phyloP scores from a whole-genome alignment of 2,797 vertebrate genomes.

The Micropoecilia bifurca region DNA sequence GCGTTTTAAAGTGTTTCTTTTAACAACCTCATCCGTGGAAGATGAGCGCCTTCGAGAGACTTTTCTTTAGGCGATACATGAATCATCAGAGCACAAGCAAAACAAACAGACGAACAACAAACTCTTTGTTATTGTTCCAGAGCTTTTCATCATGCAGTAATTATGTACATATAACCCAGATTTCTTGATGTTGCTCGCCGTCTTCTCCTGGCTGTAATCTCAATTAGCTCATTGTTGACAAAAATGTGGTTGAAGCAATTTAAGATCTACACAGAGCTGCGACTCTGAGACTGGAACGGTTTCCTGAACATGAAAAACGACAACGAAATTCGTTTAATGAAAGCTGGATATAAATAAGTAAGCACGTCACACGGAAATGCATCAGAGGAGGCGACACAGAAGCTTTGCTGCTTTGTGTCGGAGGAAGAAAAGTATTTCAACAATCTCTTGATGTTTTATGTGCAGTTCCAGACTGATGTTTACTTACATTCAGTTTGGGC shows the following conservation, averaged over 20 bases:
- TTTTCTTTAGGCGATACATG: neutral
- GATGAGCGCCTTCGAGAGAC: neutral
- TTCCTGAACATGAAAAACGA: neutral
- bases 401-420: neutral
- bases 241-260: neutral
- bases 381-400: neutral
- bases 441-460: neutral
- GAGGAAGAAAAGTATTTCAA: neutral
- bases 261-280: neutral
- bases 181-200: constrained; percentile 2
- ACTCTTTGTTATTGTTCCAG: constrained; percentile 1
- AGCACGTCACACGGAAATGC: neutral
- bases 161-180: constrained; percentile 12
- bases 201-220: constrained; percentile 7
- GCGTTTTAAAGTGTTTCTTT: neutral
- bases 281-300: constrained; percentile 2
- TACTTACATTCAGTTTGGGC: neutral
- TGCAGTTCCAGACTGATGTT: too few species aligned
- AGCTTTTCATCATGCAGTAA: neutral
- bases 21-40: neutral
- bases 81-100: constrained; percentile 9
- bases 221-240: constrained; percentile 8
- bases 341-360: neutral
- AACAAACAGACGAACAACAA: neutral
- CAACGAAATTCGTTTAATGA: neutral